Evolutionary conservation across 2,113 vertebrate genomes (phyloP), one percentile per base, ranked within the genome.

Genomic region (Andinoacara biseriatus): DNA sequence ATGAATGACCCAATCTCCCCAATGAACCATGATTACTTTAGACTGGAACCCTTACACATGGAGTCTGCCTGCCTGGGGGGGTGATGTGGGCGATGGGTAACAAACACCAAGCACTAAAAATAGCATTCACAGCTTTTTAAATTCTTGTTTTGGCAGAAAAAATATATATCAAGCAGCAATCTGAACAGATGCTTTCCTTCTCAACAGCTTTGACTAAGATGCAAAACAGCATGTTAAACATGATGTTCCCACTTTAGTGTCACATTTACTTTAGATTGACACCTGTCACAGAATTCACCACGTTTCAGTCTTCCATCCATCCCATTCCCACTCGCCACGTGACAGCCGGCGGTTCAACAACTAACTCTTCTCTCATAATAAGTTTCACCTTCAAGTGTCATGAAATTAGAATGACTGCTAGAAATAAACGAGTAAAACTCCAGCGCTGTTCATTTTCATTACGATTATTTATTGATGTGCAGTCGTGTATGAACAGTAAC

Each of bases 1-100:
- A 89, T 74, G 29, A 82, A 85, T 67, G 59, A 85, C 82, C 84
- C 79, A 78, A 24, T 84, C 62, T 49, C 46, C 67, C 67, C 67
- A 33, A 5, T 72, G 67, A 77, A 75, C 40, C 60, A 52, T 46
- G 63, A 62, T 78, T 81, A 67, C 59, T 76, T 7, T 17, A 74
- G 78, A 83, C 81, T 33, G 65, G 65, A 49, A 75, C 26, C 33
- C 4, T n/a, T 54, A 52, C 52, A 82, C 24, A 60, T 78, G 49
- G 58, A 1, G 7, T 26, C 13, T 80, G 38, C 33, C 43, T 3
- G 22, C 35, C 58, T 75, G 56, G n/a, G 69, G 69, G 75, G 61
- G 49, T 10, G 56, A 22, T 33, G 61, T 56, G 20, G 74, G 76
- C 10, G 35, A 60, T 6, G 38, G 1, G 6, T 29, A 58, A 31